A percentile compares a stretch with the other conserved stretches of the same genome.
Conservation (phyloP, 2,888 invertebrate species). For the Tipula lateralis region DNA sequence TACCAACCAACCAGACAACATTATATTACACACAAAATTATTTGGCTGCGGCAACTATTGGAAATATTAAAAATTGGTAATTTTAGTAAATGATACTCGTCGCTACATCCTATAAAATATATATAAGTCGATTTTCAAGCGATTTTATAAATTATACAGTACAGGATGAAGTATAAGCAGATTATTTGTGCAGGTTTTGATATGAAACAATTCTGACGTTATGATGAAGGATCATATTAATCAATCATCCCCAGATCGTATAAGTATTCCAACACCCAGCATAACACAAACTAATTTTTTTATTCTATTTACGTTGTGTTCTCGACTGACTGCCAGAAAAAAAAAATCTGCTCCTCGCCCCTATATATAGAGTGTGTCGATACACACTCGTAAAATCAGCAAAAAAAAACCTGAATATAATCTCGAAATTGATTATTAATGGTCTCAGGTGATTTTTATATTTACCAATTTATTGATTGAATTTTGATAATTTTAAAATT, state of each 20-base stretch:
- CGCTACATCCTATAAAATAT: too few species aligned
- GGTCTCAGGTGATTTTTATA: conserved; percentile 19
- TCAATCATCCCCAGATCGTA: not conserved
- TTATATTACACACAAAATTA: not conserved
- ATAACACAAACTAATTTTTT: not conserved
- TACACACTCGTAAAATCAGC: not conserved
- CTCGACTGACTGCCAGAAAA: not conserved
- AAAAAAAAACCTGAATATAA: not conserved
- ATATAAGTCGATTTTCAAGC: too few species aligned
- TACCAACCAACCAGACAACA: not conserved
- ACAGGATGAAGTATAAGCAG: too few species aligned
- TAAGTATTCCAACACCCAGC: not conserved
- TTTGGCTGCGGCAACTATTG: not conserved
- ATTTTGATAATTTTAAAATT: conserved; percentile 6
- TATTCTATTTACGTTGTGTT: not conserved
- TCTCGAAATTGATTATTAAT: not conserved
- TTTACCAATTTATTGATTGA: conserved; percentile 13
- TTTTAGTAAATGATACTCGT: too few species aligned
- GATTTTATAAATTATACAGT: too few species aligned
- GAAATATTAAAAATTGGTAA: too few species aligned
- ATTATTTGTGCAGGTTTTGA: not conserved
- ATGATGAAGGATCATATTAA: not conserved
- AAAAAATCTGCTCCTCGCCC: not conserved
- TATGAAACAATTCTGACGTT: not conserved
- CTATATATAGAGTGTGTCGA: not conserved